A percentile compares a stretch with the other conserved stretches of the same genome.
These are phyloP conservation scores for Wiebesia pumilae DNA, from an alignment of 1,140 invertebrate genomes.

Conservation along the genomic window DNA sequence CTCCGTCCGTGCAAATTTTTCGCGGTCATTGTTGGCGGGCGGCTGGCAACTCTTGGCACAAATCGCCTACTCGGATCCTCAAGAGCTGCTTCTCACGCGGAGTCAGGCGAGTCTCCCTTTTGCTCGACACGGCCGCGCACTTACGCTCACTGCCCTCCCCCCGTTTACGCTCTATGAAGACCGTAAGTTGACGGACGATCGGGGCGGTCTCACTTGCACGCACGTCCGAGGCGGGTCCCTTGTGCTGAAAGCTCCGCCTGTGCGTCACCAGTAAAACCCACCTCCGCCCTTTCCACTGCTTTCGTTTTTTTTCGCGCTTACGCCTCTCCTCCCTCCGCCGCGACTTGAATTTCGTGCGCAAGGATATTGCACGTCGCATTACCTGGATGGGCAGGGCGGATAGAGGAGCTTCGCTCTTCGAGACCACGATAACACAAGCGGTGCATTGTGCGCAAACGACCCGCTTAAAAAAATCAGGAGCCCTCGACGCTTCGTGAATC, in stretches of 20 bases:
- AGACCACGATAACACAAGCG: neutral
- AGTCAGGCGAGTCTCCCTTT: constrained; percentile 15
- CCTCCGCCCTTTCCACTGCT: neutral
- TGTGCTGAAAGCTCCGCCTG: constrained; percentile 7
- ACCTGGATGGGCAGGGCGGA: neutral
- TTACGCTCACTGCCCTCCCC: neutral
- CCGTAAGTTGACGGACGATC: neutral
- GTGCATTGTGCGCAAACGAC: constrained; percentile 37
- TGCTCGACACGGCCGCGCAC: neutral
- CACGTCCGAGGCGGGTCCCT: neutral
- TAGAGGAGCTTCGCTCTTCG: neutral
- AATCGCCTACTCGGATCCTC: neutral
- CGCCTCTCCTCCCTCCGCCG: neutral
- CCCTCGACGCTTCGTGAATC: constrained; percentile 17
- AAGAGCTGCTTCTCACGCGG: neutral
- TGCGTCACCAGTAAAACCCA: neutral
- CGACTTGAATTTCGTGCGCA: constrained; percentile 34
- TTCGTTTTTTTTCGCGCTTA: constrained; percentile 8
- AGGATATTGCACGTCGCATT: constrained; percentile 15
- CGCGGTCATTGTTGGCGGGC: too few species aligned
- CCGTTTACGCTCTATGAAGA: neutral
- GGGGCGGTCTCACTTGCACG: too few species aligned
- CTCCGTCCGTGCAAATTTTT: too few species aligned
- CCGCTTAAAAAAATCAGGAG: constrained; percentile 53
- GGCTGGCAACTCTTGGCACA: too few species aligned